These are phyloP conservation scores for Holacanthus passer DNA, from an alignment of 2,113 vertebrate species.

Conservation along the genomic window DNA sequence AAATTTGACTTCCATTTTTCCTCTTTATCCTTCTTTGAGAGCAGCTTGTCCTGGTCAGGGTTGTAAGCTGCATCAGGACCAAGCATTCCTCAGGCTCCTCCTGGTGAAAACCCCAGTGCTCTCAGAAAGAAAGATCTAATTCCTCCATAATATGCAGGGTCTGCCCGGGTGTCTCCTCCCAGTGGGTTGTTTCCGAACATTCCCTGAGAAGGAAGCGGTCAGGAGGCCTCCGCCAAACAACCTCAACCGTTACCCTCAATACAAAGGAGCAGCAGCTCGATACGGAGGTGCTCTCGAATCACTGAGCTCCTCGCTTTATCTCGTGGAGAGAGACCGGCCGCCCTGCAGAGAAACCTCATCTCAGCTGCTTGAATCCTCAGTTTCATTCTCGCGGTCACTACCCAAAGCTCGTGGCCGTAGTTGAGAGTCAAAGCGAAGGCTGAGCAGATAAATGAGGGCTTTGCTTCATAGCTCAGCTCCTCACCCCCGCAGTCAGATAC, in stretches of 20 bases:
- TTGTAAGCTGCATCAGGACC: neutral
- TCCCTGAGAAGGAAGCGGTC: neutral
- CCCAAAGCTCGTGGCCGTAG: slow-evolving; percentile 3
- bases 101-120: neutral
- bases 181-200: neutral
- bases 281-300: slow-evolving; percentile 1
- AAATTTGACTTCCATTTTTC: neutral
- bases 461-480: neutral
- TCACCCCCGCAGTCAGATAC: neutral
- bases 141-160: neutral
- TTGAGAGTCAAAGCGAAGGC: neutral
- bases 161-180: slow-evolving; percentile 2
- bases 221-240: neutral
- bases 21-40: neutral
- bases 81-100: slow-evolving; percentile 9
- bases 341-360: slow-evolving; percentile 26
- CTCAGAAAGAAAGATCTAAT: slow-evolving; percentile 11
- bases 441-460: slow-evolving; percentile 12
- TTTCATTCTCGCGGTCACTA: neutral
- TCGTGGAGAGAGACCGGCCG: neutral
- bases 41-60: neutral
- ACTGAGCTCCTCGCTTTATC: neutral
- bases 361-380: slow-evolving; percentile 4
- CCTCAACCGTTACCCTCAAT: neutral
- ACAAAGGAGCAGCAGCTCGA: slow-evolving; percentile 22